Base-by-base conservation (phyloP, 1,140 invertebrate species). In the Drosophila ambigua region DNA sequence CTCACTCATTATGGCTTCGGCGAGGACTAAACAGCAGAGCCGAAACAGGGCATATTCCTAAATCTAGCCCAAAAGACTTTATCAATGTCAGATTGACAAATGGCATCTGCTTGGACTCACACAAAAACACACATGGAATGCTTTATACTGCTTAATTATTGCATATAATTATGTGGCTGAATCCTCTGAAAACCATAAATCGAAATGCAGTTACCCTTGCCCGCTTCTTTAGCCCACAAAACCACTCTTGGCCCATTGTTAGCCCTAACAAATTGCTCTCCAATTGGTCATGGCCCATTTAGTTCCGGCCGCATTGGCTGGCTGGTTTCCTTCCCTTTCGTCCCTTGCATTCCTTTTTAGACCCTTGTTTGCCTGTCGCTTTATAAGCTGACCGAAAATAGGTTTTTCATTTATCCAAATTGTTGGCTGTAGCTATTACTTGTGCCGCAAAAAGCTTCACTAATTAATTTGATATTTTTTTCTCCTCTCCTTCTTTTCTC, bases 401-500 rank as follows among this genome's bases (percentile, higher is more conserved):
- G 58, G 59, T 68, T 77, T 84, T 79, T 66, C 57, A 73, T 77
- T 84, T 84, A 63, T 61, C 48, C 26, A 62, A 49, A 69, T 46
- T 60, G 35, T 59, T 62, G 45, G 48, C 52, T 76, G 44, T 67
- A 68, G 62, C 43, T 39, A 45, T 58, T 73, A 58, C 20, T 59
- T 51, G 67, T 55, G 64, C 35, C 35, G 11, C 35, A 39, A 13
- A 74, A 77, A 79, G 67, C 67, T 35, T 45, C 43, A 58, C 72
- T 87, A 87, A 87, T 87, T 87, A 87, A 87, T 87, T 83, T 87
- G 83, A 83, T 79, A 81, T 75, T 82, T 87, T 72, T 64, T 66
- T 64, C 58, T 43, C 16, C 53, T 13, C 13, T 35, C 11, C 41
- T 13, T 13, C 2, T 43, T 43, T 28, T 8, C 41, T 41, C 24